Evolutionary conservation across 2,113 vertebrate species (phyloP).

Genomic region (Corapipo altera): DNA sequence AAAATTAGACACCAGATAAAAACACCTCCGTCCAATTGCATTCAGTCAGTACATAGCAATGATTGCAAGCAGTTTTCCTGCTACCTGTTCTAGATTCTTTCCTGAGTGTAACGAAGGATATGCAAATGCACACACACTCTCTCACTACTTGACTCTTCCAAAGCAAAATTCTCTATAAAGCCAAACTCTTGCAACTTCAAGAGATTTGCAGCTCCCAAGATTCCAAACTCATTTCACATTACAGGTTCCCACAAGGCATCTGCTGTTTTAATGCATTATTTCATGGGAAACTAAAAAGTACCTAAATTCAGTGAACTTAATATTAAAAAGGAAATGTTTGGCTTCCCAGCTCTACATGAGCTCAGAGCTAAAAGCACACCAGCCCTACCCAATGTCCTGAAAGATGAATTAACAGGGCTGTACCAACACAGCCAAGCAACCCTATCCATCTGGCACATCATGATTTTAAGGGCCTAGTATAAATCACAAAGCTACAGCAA

Average conservation of each 20-base stretch:
- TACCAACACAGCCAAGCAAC: not conserved
- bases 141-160: not conserved
- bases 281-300: not conserved
- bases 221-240: not conserved
- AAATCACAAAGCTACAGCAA: not conserved
- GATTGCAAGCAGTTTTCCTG: not conserved
- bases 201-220: not conserved
- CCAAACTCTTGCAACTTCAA: not conserved
- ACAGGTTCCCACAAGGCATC: not conserved
- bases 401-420: not conserved
- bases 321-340: not conserved
- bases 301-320: not conserved
- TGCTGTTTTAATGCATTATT: not conserved
- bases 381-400: not conserved
- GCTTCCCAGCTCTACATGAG: not conserved
- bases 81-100: not conserved
- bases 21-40: not conserved
- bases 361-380: not conserved
- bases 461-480: not conserved
- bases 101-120: not conserved
- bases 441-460: not conserved
- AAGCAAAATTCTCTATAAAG: not conserved
- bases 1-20: not conserved
- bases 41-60: not conserved
- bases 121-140: not conserved